Evolutionary conservation across 2,888 invertebrate species (phyloP).

Genomic region (Prosopocoilus inquinatus): DNA sequence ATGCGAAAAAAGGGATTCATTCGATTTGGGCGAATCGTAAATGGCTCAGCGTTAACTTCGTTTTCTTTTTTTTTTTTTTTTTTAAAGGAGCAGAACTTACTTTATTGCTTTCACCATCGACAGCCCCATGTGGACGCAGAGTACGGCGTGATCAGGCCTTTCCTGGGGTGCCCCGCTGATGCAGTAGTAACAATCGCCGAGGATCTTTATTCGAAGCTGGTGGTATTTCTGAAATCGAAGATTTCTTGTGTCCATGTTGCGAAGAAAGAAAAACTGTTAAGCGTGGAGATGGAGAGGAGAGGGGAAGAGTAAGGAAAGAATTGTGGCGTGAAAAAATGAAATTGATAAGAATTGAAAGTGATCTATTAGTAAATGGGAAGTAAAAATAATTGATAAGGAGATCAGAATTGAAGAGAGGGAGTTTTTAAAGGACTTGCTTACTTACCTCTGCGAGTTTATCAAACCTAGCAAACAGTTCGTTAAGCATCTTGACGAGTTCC

Average conservation of each 20-base stretch:
- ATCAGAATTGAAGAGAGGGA: too few species aligned
- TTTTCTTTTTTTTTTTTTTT: too few species aligned
- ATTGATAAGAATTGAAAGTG: too few species aligned
- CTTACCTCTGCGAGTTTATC: constrained; percentile 82
- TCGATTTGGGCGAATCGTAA: not conserved
- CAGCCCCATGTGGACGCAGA: constrained; percentile 93
- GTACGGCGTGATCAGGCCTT: constrained; percentile 85
- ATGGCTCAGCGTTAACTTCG: not conserved
- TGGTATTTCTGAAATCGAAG: constrained; percentile 75
- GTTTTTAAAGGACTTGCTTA: not conserved
- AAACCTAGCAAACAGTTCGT: constrained; percentile 93
- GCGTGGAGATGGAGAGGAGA: constrained; percentile 8
- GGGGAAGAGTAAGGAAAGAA: too few species aligned
- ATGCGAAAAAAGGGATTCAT: not conserved
- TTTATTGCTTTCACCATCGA: constrained; percentile 97
- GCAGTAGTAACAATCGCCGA: constrained; percentile 97
- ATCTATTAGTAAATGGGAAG: too few species aligned
- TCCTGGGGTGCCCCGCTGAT: constrained; percentile 93
- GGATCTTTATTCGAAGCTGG: constrained; percentile 90
- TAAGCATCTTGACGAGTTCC: constrained; percentile 92
- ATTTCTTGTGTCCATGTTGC: constrained; percentile 13
- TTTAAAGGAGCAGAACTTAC: constrained; percentile 67
- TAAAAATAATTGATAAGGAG: too few species aligned
- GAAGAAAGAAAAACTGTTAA: constrained; percentile 14
- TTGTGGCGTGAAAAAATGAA: too few species aligned